These are phyloP conservation scores for Drosophila kohkoa DNA, from an alignment of 1,140 invertebrate species.

Conservation along the genomic window DNA sequence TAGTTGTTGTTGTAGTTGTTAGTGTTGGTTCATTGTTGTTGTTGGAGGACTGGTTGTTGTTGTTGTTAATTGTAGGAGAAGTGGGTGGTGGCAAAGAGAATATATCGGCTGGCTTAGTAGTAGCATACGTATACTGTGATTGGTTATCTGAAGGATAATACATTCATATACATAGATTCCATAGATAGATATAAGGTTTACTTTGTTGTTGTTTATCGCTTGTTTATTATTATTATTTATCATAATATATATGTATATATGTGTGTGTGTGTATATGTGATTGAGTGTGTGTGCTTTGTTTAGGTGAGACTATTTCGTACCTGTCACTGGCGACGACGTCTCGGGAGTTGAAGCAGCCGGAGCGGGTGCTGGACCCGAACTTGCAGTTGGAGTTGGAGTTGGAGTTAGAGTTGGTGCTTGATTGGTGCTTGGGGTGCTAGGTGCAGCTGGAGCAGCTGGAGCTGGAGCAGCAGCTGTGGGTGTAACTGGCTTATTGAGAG, in stretches of 20 bases:
- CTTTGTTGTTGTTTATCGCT: slow-evolving; percentile 28
- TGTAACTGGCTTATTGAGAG: slow-evolving; percentile 15
- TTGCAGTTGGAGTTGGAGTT: slow-evolving; percentile 17
- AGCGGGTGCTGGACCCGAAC: slow-evolving; percentile 21
- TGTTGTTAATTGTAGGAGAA: slow-evolving; percentile 81
- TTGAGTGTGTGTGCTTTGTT: slow-evolving; percentile 2
- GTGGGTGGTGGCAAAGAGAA: slow-evolving; percentile 82
- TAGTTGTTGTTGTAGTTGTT: slow-evolving; percentile 43
- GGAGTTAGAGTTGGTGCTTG: slow-evolving; percentile 23
- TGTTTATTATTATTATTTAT: slow-evolving; percentile 38
- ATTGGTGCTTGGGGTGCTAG: slow-evolving; percentile 22
- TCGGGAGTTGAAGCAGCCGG: slow-evolving; percentile 29
- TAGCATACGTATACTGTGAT: slow-evolving; percentile 84
- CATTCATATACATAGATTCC: slow-evolving; percentile 82
- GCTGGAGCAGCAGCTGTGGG: slow-evolving; percentile 14
- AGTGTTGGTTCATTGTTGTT: slow-evolving; percentile 69
- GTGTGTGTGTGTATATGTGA: slow-evolving; percentile 23
- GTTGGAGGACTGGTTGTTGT: slow-evolving; percentile 55
- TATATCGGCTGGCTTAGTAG: slow-evolving; percentile 82
- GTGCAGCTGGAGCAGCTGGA: background rate
- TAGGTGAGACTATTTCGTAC: slow-evolving; percentile 72
- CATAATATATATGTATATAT: slow-evolving; percentile 21
- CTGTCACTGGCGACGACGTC: slow-evolving; percentile 65
- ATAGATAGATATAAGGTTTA: slow-evolving; percentile 40
- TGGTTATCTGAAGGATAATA: slow-evolving; percentile 83